Evolutionary conservation across 2,113 vertebrate species (phyloP), one percentile per base, ranked within the genome.

Genomic region (Laticauda colubrina): DNA sequence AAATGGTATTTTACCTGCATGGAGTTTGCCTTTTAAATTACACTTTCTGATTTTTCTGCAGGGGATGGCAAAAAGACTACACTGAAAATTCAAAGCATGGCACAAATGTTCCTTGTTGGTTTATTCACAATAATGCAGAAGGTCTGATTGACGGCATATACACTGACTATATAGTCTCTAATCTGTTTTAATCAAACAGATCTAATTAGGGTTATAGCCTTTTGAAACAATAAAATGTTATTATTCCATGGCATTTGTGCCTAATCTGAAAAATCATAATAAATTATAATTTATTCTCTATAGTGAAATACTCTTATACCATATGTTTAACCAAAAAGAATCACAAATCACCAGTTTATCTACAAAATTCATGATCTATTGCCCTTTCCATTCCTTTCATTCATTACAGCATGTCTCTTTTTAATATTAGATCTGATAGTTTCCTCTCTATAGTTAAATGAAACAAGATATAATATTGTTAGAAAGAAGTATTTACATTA

Each of bases 41-140:
- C 34, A 59, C 39, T 4, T 24, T 81, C 51, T 92, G 29, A 93
- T 3, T 87, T 93, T 92, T 95, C 39, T 95, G 11, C 97, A 99
- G 99, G 97, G 99, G 99, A 92, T 98, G 98, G 98, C 98, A 99
- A 97, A 98, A 98, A 97, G 98, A 99, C 96, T 99, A 98, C 96
- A 97, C 97, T 85, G 96, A 89, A 24, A 97, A 99, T 39, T 56
- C 96, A 3, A 96, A 94, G 3, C 92, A 96, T 0, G 98, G 99
- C 3, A 91, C 94, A 0, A 97, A 98, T 7, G 91, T 99, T 48
- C 96, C 97, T 53, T 99, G 99, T 96, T 99, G 99, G 99, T 99
- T 99, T 34, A 93, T 99, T 95, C 99, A 99, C 94, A 96, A 97
- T 94, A 99, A 99, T 0, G 99, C 98, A 56, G 96, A 97, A 56